A percentile compares a stretch with the other conserved stretches of the same genome.
These are phyloP conservation scores for Diplosoma virens DNA, from an alignment of 23 tunicate genomes.

Conservation along the genomic window DNA sequence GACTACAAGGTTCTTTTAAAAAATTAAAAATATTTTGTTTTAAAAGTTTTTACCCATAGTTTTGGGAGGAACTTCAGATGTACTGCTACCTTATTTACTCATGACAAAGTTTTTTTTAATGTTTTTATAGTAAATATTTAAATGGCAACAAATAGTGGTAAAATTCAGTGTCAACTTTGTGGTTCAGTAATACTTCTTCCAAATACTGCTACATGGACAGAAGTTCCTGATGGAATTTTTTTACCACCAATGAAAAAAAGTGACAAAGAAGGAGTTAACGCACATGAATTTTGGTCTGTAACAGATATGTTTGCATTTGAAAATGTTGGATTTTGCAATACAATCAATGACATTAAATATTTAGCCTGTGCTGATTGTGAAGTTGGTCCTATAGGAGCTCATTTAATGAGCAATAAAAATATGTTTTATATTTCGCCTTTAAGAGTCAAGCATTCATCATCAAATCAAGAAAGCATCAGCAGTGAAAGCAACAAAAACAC, in stretches of 20 bases:
- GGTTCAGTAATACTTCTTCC: conserved; percentile 48
- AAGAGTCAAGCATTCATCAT: conserved; percentile 42
- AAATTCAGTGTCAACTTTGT: conserved; percentile 66
- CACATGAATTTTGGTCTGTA: conserved; percentile 69
- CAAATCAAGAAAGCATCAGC: too few relatives aligned
- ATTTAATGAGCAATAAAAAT: conserved; percentile 41
- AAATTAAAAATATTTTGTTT: too few relatives aligned
- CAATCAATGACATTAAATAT: conserved; percentile 66
- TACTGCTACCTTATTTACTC: too few relatives aligned
- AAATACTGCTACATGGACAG: conserved; percentile 33
- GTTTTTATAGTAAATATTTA: too few relatives aligned
- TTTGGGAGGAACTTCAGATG: too few relatives aligned
- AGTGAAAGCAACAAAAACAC: too few relatives aligned
- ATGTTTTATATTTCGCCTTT: conserved; percentile 53
- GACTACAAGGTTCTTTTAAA: too few relatives aligned
- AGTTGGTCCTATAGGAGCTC: conserved; percentile 91
- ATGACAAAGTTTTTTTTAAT: too few relatives aligned
- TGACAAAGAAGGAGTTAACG: conserved; percentile 34
- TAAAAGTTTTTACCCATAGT: too few relatives aligned
- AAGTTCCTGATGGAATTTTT: conserved; percentile 51
- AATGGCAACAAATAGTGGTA: conserved; percentile 43
- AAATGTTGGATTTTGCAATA: conserved; percentile 95
- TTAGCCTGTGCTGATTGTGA: conserved; percentile 97
- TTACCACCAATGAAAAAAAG: conserved; percentile 59
- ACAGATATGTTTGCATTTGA: conserved; percentile 87